Conservation (phyloP, 2,113 vertebrate genomes). For the Ia io region DNA sequence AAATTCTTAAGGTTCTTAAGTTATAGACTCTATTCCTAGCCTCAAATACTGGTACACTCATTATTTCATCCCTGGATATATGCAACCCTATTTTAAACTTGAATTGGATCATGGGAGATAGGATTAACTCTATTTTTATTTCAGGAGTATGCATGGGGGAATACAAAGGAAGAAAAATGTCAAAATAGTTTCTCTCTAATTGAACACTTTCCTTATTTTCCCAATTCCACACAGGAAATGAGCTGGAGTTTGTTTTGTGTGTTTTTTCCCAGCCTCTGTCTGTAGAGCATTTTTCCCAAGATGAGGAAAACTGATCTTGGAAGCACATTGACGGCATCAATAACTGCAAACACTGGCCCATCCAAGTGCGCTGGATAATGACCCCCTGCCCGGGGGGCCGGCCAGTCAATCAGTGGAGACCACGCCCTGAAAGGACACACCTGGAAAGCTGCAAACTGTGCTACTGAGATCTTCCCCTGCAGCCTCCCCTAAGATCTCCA, state of each 20-base stretch:
- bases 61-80: not conserved
- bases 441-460: no score
- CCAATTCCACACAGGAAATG: not conserved
- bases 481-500: no score
- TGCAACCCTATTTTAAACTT: not conserved
- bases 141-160: not conserved
- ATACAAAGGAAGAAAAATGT: slow-evolving; percentile 5
- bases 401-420: no score
- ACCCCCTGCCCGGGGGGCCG: no score
- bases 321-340: not conserved
- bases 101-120: not conserved
- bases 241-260: not conserved
- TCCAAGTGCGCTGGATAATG: no score
- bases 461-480: no score
- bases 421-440: no score
- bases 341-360: not conserved
- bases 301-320: not conserved
- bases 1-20: not conserved
- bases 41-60: not conserved
- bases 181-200: not conserved
- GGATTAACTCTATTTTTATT: not conserved
- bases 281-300: not conserved
- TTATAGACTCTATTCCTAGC: not conserved
- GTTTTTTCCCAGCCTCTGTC: not conserved
- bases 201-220: slow-evolving; percentile 15